phyloP scores from a whole-genome alignment of 2,888 invertebrate genomes.

The Dryobotodes eremita region DNA sequence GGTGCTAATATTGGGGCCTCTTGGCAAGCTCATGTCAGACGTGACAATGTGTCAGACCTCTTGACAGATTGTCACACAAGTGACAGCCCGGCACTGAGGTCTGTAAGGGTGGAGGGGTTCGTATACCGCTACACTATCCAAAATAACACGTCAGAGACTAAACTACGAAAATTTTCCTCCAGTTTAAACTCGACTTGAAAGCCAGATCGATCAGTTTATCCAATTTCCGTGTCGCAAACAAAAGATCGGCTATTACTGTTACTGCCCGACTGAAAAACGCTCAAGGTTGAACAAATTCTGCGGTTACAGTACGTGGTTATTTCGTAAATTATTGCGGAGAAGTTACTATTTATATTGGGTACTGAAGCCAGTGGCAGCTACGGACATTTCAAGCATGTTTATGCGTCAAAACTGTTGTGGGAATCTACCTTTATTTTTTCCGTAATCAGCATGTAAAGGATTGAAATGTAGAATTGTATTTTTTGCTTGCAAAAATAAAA shows the following conservation, averaged over 20 bases:
- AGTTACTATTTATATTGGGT: constrained; percentile 52
- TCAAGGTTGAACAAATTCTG: constrained; percentile 71
- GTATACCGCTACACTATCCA: neutral
- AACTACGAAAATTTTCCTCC: neutral
- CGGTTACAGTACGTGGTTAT: constrained; percentile 58
- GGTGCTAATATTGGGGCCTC: too few relatives aligned
- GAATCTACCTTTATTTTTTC: neutral
- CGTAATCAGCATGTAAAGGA: neutral
- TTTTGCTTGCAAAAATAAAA: neutral
- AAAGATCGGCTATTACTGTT: constrained; percentile 38
- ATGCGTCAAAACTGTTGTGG: neutral
- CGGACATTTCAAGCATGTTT: neutral
- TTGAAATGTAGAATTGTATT: neutral
- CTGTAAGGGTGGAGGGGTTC: too few relatives aligned
- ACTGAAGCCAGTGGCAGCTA: constrained; percentile 20
- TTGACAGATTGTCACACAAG: too few relatives aligned
- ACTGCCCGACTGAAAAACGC: constrained; percentile 65
- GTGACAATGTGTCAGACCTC: too few relatives aligned
- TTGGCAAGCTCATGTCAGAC: too few relatives aligned
- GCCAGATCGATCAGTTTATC: constrained; percentile 33
- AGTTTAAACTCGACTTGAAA: constrained; percentile 21
- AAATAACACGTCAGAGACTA: neutral
- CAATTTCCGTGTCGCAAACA: constrained; percentile 48
- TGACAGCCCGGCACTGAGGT: too few relatives aligned
- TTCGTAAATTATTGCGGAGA: constrained; percentile 68